Base-by-base conservation (phyloP, 2,797 vertebrate species). In the Pyrocephalus nanus region DNA sequence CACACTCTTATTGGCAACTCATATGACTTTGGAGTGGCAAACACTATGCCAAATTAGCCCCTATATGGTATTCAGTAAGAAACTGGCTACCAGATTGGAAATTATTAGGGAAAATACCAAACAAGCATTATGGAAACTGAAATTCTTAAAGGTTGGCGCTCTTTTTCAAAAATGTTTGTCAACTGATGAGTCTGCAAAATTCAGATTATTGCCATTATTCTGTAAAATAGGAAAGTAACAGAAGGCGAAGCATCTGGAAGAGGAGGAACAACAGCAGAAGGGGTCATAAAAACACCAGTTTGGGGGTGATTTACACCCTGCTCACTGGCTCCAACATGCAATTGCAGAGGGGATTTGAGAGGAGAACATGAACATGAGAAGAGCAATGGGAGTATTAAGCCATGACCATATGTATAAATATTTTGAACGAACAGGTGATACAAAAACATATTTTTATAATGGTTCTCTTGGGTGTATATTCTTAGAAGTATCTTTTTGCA, bases 201-300 rank as follows among this genome's bases (percentile, higher is more conserved):
- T 93, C 75, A 51, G 38, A 83, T 78, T 90, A 86, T 93, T 93
- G 71, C 75, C 69, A 64, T 92, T 96, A 77, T 89, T 96, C 60
- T 81, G 48, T 70, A 55, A 88, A 90, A 82, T 66, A 38, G 76
- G 43, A 88, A 91, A 94, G 90, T 90, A 95, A 78, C 95, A 96
- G 96, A 95, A 96, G 94, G 94, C 79, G 93, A 93, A 96, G 89
- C 91, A 96, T 61, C 92, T 97, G 95, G 65, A 93, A 88, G 84
- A 94, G 87, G 72, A 95, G 73, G 69, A 91, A 85, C 43, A 96
- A 54, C 93, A 96, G 94, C 92, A 96, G 87, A 80, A 83, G 57
- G 45, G 70, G 76, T 91, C 88, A 82, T 94, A 94, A 96, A 97
- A 95, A 34, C 61, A 95, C 85, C 61, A 76, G 67, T 93, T 95